Conservation (phyloP, 1,140 invertebrate species). For the Neomicropteryx cornuta region DNA sequence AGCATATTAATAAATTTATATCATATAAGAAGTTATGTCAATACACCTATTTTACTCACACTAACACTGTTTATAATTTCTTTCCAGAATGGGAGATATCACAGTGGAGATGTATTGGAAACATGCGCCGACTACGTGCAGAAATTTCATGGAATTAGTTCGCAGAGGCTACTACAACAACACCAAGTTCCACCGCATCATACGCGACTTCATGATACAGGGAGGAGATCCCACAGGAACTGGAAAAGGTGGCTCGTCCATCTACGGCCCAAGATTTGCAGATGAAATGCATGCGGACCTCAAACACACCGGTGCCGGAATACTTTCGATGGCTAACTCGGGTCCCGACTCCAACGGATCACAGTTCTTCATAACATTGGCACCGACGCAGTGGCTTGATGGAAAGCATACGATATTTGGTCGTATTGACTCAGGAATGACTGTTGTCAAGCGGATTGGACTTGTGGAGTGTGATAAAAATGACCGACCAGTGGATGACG, state of each 20-base stretch:
- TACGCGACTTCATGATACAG: constrained; percentile 97
- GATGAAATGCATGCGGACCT: constrained; percentile 94
- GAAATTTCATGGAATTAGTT: constrained; percentile 92
- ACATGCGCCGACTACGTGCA: constrained; percentile 88
- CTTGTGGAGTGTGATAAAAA: constrained; percentile 86
- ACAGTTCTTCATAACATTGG: constrained; percentile 97
- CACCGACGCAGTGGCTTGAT: constrained; percentile 95
- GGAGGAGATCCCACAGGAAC: constrained; percentile 91
- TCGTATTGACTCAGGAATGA: constrained; percentile 76
- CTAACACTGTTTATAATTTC: constrained; percentile 11
- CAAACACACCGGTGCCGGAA: constrained; percentile 80
- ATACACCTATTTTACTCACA: constrained; percentile 7
- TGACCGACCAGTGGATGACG: constrained; percentile 82
- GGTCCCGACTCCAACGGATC: constrained; percentile 95
- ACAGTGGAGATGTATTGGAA: constrained; percentile 95
- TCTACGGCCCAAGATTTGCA: constrained; percentile 90
- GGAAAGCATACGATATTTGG: constrained; percentile 97
- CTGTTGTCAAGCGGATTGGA: constrained; percentile 82
- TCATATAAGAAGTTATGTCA: constrained; percentile 2
- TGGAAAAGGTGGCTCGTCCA: constrained; percentile 89
- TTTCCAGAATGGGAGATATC: constrained; percentile 85
- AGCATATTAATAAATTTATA: constrained; percentile 6
- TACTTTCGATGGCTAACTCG: constrained; percentile 71
- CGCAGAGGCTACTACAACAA: constrained; percentile 92
- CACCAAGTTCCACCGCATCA: constrained; percentile 93